Percentiles rank a stretch among this genome's conserved stretches.
Evolutionary conservation across 92 coral and sea anemone species (phyloP).

Genomic region (Siderastrea siderea): DNA sequence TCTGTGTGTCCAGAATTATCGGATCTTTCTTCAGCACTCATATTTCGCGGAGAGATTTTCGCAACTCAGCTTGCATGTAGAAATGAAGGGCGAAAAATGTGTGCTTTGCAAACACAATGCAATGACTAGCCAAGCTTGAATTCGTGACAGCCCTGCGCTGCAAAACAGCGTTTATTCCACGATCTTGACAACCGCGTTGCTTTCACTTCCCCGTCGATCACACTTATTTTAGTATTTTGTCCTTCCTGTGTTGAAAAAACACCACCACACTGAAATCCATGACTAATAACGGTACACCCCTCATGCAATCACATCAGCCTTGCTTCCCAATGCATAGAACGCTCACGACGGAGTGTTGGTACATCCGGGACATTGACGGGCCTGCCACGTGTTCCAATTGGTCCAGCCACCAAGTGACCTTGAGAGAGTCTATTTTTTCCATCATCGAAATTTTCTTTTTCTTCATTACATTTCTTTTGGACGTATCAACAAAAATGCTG

Average conservation of each 20-base stretch:
- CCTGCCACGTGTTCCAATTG: slow-evolving; percentile 96
- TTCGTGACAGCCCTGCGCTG: slow-evolving; percentile 25
- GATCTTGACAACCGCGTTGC: slow-evolving; percentile 3
- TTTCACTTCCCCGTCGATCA: background rate
- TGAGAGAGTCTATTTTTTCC: slow-evolving; percentile 51
- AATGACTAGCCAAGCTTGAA: slow-evolving; percentile 6
- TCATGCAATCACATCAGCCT: slow-evolving; percentile 45
- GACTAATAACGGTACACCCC: slow-evolving; percentile 43
- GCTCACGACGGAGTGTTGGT: slow-evolving; percentile 66
- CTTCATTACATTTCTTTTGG: background rate
- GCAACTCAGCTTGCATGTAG: background rate
- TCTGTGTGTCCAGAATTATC: slow-evolving; percentile 36
- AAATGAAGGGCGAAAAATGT: slow-evolving; percentile 27
- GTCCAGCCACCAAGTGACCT: slow-evolving; percentile 56
- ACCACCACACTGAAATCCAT: slow-evolving; percentile 67
- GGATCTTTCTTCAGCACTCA: slow-evolving; percentile 42
- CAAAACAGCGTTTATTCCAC: slow-evolving; percentile 33
- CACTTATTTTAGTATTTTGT: slow-evolving; percentile 1
- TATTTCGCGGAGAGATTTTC: background rate
- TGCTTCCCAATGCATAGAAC: slow-evolving; percentile 2
- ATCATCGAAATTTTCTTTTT: background rate
- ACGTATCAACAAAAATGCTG: background rate
- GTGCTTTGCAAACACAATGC: slow-evolving; percentile 56
- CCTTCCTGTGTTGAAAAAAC: slow-evolving; percentile 54
- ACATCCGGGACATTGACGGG: slow-evolving; percentile 86